Evolutionary conservation across 2,888 invertebrate genomes (phyloP).

Genomic region (Hoplodrina ambigua): DNA sequence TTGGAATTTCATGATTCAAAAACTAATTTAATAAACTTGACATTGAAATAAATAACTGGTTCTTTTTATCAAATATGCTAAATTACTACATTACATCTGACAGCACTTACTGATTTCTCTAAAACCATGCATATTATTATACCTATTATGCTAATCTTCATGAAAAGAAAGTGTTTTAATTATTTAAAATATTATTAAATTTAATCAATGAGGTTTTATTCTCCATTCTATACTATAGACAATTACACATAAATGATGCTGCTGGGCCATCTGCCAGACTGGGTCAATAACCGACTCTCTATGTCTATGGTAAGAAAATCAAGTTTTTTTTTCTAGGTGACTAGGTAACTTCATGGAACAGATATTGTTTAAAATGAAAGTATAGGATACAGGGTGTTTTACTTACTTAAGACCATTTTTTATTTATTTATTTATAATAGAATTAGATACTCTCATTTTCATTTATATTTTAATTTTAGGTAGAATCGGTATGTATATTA

Average conservation of each 20-base stretch:
- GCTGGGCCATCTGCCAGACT: slow-evolving; percentile 80
- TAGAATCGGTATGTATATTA: not conserved
- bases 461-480: not conserved
- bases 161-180: slow-evolving; percentile 30
- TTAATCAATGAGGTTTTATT: slow-evolving; percentile 18
- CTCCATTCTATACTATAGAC: slow-evolving; percentile 7
- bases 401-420: not conserved
- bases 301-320: slow-evolving; percentile 50
- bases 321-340: slow-evolving; percentile 66
- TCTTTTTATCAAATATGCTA: slow-evolving; percentile 19
- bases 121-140: slow-evolving; percentile 7
- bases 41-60: slow-evolving; percentile 23
- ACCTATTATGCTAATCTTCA: slow-evolving; percentile 9
- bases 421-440: not conserved
- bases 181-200: not conserved
- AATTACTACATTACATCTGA: slow-evolving; percentile 11
- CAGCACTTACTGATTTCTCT: slow-evolving; percentile 34
- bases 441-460: not conserved
- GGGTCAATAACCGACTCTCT: slow-evolving; percentile 80
- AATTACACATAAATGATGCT: slow-evolving; percentile 23
- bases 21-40: slow-evolving; percentile 22
- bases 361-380: slow-evolving; percentile 15
- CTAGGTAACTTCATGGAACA: slow-evolving; percentile 47
- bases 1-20: not conserved
- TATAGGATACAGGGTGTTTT: not conserved